Base-by-base conservation (phyloP, 2,888 invertebrate genomes). In the Orchesella flavescens region DNA sequence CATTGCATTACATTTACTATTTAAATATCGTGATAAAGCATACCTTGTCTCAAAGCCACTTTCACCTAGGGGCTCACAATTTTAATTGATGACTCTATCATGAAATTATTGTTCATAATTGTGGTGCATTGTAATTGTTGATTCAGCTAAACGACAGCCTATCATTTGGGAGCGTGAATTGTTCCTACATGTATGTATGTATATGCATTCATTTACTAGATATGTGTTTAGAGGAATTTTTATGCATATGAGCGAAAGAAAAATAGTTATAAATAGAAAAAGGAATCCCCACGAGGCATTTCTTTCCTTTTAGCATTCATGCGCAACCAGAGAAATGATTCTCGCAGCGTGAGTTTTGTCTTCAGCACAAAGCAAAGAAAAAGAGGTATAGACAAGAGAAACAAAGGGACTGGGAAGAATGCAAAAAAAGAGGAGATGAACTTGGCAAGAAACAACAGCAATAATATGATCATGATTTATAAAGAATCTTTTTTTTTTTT, bases 211-310 rank as follows among this genome's bases (percentile, higher is more conserved):
- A 21, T 55, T n/a, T 55, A 5, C 55, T 55, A 55, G 13, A 10
- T 19, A 19, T 19, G 17, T 57, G 17, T 57, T 57, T 21, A 57
- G 57, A 19, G 53, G 34, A 34, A n/a, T 53, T 53, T 53, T 53
- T 57, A 57, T 57, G 57, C 19, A 57, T 17, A 57, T 57, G 57
- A 10, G 17, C 57, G 19, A 24, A 63, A 63, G 19, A 24, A 63
- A 63, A 17, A 63, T 63, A 24, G 68, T 76, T 83, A 76, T 76
- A 72, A 83, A 83, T 72, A 83, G 76, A 71, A 83, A 65, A 49
- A n/a, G n/a, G 77, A 77, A 83, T 73, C 83, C 83, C 83, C 77
- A 77, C 83, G 72, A 83, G 83, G 76, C 72, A 83, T 66, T 76
- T 57, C 68, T 69, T 76, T n/a, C n/a, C 71, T 69, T 76, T 82